Evolutionary conservation across 2,888 invertebrate species (phyloP).

Genomic region (Hofmannophila pseudospretella): DNA sequence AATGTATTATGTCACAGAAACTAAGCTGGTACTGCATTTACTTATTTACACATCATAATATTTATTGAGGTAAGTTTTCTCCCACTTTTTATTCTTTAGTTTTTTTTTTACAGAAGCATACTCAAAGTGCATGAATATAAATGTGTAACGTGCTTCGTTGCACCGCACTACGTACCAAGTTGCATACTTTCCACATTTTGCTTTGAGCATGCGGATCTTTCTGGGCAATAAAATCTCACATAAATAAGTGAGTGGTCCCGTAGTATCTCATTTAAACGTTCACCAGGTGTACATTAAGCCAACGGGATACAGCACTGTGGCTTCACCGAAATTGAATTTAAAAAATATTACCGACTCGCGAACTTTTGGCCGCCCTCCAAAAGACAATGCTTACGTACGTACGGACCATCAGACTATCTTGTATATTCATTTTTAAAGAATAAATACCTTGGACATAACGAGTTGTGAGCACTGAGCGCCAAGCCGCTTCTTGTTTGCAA

Average conservation of each 20-base stretch:
- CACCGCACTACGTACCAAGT: background rate
- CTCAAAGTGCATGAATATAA: background rate
- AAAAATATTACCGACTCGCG: conserved; percentile 73
- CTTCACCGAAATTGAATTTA: conserved; percentile 76
- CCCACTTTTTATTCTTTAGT: too few relatives aligned
- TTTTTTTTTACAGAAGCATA: too few relatives aligned
- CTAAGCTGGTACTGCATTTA: too few relatives aligned
- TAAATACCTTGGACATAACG: conserved; percentile 50
- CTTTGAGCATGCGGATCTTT: conserved; percentile 6
- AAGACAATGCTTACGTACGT: conserved; percentile 55
- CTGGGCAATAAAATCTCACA: conserved; percentile 41
- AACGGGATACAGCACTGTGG: conserved; percentile 67
- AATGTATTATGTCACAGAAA: too few relatives aligned
- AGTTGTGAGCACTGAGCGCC: conserved; percentile 28
- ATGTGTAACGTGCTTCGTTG: background rate
- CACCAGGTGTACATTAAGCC: conserved; percentile 75
- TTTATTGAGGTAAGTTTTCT: too few relatives aligned
- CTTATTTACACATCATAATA: too few relatives aligned
- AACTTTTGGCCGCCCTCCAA: conserved; percentile 70
- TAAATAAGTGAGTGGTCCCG: conserved; percentile 49
- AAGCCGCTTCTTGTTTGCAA: conserved; percentile 44
- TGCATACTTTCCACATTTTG: background rate
- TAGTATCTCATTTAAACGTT: conserved; percentile 70
- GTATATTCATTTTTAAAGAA: conserved; percentile 67
- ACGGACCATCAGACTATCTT: conserved; percentile 54